Base-by-base conservation (phyloP, 2,797 vertebrate species). In the Platyrinchus mystaceus region DNA sequence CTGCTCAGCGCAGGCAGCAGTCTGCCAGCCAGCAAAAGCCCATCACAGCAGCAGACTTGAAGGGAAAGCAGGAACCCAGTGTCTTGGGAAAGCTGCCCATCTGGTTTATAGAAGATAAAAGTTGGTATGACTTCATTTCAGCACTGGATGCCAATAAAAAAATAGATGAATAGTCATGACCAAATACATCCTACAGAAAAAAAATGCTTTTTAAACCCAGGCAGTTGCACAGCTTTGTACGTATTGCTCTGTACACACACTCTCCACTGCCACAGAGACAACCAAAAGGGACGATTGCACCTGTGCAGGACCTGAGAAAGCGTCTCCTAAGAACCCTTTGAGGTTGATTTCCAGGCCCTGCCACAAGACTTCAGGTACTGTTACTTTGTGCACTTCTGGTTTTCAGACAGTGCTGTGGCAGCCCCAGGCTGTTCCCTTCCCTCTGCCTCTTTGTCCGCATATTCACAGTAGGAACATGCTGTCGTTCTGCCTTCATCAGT, bases 381-480 rank as follows among this genome's bases (percentile, higher is more conserved):
- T 3, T 39, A 22, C 50, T 53, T 32, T 63, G 20, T 10, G n/a
- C 4, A 2, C 41, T 50, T 56, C 27, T 34, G 37, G 9, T 62
- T 90, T 75, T 52, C 63, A 55, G 30, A 47, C 55, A 52, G 32
- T 0, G 1, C 14, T 53, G 44, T 12, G 44, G 34, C 32, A 60
- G 30, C 12, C 64, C 56, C 52, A 69, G 39, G 23, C 32, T 44
- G 18, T 80, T 60, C 36, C 63, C 9, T 37, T 66, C 24, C 22
- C 39, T 74, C 27, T 23, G 3, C 39, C 56, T 26, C 2, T 46
- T 49, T 67, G 47, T 39, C 26, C 1, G 0, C 0, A 0, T 69
- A 23, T 30, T 60, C 17, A 5, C n/a, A 67, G 55, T 3, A 34
- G 46, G 37, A 82, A 26, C 7, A 43, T 0, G 0, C 26, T 17